phyloP scores from a whole-genome alignment of 2,888 invertebrate species.

The Seira musarum region DNA sequence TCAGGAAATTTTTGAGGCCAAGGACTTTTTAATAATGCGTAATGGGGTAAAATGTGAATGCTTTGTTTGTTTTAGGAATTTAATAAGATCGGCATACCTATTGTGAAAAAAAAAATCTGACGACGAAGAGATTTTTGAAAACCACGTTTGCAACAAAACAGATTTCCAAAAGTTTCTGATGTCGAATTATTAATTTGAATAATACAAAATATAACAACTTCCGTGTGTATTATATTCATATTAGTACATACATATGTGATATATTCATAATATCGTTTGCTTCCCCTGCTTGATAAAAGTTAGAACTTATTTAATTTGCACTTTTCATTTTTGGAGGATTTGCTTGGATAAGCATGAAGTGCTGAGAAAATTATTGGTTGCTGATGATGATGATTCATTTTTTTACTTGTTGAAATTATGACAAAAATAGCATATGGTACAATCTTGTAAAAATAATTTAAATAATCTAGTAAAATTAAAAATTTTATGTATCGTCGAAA shows the following conservation, averaged over 20 bases:
- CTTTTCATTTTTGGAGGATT: slow-evolving; percentile 23
- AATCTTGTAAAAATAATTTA: not conserved
- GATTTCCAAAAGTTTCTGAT: too few species aligned
- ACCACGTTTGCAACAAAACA: too few species aligned
- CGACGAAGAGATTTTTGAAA: not conserved
- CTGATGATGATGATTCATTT: slow-evolving; percentile 13
- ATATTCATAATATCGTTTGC: too few species aligned
- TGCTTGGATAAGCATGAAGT: slow-evolving; percentile 55
- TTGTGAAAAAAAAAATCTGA: not conserved
- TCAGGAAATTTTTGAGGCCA: slow-evolving; percentile 39
- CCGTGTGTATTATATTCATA: too few species aligned
- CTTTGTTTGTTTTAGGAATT: not conserved
- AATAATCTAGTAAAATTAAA: not conserved
- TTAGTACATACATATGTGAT: too few species aligned
- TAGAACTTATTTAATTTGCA: slow-evolving; percentile 33
- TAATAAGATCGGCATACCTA: not conserved
- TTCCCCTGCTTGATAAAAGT: too few species aligned
- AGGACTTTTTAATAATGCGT: slow-evolving; percentile 26
- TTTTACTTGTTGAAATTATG: not conserved
- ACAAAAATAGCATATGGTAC: slow-evolving; percentile 16
- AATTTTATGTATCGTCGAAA: not conserved
- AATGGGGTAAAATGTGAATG: not conserved
- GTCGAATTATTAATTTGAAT: too few species aligned
- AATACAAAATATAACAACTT: too few species aligned
- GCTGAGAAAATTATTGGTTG: slow-evolving; percentile 44